phyloP scores from a whole-genome alignment of 2,797 vertebrate genomes.

The Anolis apletophallus region DNA sequence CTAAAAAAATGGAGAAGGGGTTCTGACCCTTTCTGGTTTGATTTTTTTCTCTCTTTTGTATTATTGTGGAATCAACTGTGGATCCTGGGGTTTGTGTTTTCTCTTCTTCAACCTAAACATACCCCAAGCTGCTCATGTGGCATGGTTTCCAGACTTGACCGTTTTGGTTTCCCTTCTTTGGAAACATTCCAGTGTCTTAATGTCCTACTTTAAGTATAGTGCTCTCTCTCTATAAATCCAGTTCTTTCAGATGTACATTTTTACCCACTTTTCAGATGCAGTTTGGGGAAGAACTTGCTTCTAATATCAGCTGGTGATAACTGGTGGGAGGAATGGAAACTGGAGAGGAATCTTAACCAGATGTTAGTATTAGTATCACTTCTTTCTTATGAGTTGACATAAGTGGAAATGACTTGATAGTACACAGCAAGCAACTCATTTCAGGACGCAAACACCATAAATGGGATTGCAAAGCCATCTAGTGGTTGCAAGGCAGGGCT shows the following conservation, averaged over 20 bases:
- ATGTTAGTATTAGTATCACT: not conserved
- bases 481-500: not conserved
- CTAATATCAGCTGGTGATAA: not conserved
- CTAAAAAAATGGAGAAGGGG: too few relatives aligned
- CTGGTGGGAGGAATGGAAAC: not conserved
- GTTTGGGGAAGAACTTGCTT: not conserved
- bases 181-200: too few relatives aligned
- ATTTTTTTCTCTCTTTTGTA: too few relatives aligned
- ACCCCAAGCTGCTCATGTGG: too few relatives aligned
- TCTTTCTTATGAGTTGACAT: too few relatives aligned
- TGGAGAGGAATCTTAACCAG: not conserved
- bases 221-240: not conserved
- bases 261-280: not conserved
- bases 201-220: too few relatives aligned
- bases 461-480: not conserved
- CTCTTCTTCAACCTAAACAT: too few relatives aligned
- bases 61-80: too few relatives aligned
- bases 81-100: too few relatives aligned
- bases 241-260: not conserved
- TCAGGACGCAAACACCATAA: not conserved
- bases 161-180: too few relatives aligned
- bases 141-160: too few relatives aligned
- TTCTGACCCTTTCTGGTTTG: too few relatives aligned
- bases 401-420: not conserved
- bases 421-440: not conserved